A percentile compares a stretch with the other conserved stretches of the same genome.
Evolutionary conservation across 2,888 invertebrate genomes (phyloP).

Genomic region (Trichopoda pennipes): DNA sequence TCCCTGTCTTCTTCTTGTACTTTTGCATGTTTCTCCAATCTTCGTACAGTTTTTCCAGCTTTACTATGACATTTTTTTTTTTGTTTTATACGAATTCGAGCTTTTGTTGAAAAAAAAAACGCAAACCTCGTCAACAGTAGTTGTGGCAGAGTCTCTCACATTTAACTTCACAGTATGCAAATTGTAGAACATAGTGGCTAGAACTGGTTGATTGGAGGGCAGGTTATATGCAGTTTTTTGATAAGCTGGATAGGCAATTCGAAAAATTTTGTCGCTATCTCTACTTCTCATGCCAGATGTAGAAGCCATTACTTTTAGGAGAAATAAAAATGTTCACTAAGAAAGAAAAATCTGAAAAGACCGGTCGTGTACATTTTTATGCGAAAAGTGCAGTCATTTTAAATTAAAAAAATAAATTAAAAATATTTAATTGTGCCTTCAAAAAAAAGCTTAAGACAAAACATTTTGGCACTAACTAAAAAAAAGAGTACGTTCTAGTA

Average conservation of each 20-base stretch:
- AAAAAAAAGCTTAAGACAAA: constrained; percentile 1
- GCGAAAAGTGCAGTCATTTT: too few relatives aligned
- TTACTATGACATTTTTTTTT: too few relatives aligned
- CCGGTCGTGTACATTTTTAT: too few relatives aligned
- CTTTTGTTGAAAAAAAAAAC: too few relatives aligned
- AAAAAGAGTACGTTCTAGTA: constrained; percentile 17
- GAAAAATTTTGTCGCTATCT: background rate
- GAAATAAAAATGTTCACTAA: constrained; percentile 20
- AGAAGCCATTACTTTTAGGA: constrained; percentile 8
- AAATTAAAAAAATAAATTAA: too few relatives aligned
- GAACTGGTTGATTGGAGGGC: background rate
- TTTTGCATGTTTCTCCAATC: too few relatives aligned
- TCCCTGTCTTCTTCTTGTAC: constrained; percentile 8
- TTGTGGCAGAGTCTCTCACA: constrained; percentile 2
- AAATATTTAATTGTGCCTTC: too few relatives aligned
- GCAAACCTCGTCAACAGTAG: background rate
- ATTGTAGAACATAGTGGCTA: background rate
- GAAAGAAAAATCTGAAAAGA: too few relatives aligned
- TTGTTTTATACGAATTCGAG: too few relatives aligned
- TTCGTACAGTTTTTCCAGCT: too few relatives aligned
- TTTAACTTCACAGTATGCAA: constrained; percentile 1
- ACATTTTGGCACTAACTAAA: constrained; percentile 10
- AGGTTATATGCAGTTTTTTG: background rate
- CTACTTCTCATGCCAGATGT: constrained; percentile 7
- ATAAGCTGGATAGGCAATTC: background rate